Evolutionary conservation across 2,113 vertebrate species (phyloP).

Genomic region (Scalopus aquaticus): DNA sequence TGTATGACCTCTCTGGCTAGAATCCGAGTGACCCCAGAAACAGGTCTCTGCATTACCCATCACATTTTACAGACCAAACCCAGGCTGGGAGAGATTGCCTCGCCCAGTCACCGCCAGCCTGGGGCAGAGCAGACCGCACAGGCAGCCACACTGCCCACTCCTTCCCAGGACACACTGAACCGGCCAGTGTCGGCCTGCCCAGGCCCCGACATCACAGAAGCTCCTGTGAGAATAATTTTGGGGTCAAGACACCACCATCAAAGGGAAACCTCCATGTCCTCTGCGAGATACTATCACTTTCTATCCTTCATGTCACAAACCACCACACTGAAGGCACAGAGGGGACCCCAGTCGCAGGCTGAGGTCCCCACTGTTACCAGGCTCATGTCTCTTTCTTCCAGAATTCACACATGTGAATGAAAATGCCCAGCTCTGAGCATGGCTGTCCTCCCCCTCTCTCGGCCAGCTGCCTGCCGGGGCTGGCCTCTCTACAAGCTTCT

Average conservation of each 20-base stretch:
- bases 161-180: accelerated
- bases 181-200: not conserved
- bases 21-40: not conserved
- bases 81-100: not conserved
- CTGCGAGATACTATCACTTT: not conserved
- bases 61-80: not conserved
- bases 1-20: not conserved
- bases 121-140: no score
- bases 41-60: not conserved
- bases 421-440: not conserved
- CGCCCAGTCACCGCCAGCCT: no score
- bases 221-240: not conserved
- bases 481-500: no score
- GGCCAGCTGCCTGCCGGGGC: no score
- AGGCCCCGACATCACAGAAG: not conserved
- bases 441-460: no score
- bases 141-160: no score
- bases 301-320: not conserved
- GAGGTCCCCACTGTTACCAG: not conserved
- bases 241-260: not conserved
- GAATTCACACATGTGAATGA: not conserved
- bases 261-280: not conserved
- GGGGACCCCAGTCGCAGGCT: not conserved
- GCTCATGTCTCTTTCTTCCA: not conserved
- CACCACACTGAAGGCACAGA: not conserved